Conservation (phyloP, 1,140 invertebrate genomes). For the Drosophila seguyi region DNA sequence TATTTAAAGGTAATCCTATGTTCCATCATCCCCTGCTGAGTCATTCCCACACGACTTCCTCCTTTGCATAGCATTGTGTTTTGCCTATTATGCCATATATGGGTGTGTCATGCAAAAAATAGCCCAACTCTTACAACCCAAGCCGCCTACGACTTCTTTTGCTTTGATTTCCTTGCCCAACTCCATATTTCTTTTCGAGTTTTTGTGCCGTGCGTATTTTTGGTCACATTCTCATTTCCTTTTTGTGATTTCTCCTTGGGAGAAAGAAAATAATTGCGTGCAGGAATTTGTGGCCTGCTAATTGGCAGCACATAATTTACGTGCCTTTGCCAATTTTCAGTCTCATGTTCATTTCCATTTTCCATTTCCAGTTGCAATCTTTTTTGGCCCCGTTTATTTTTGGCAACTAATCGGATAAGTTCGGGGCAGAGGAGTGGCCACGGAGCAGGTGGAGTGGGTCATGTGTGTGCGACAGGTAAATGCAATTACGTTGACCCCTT, state of each 20-base stretch:
- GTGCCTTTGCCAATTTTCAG: slow-evolving; percentile 79
- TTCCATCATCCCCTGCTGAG: background rate
- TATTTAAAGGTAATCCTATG: too few species aligned
- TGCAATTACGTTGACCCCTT: slow-evolving; percentile 62
- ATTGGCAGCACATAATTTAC: slow-evolving; percentile 83
- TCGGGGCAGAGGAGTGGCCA: background rate
- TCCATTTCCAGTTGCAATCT: slow-evolving; percentile 32
- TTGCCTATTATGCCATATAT: slow-evolving; percentile 40
- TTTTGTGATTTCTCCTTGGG: slow-evolving; percentile 28
- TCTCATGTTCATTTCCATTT: slow-evolving; percentile 59
- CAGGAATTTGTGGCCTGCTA: slow-evolving; percentile 68
- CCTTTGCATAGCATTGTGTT: slow-evolving; percentile 21
- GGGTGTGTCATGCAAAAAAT: slow-evolving; percentile 31
- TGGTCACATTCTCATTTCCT: slow-evolving; percentile 64
- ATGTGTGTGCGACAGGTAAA: slow-evolving; percentile 60
- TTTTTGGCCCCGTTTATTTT: slow-evolving; percentile 53
- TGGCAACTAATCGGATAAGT: slow-evolving; percentile 5
- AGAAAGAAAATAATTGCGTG: slow-evolving; percentile 57
- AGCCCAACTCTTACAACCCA: slow-evolving; percentile 15
- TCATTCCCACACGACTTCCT: slow-evolving; percentile 21
- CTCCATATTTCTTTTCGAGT: slow-evolving; percentile 12
- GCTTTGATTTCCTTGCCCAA: slow-evolving; percentile 35
- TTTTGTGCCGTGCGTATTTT: slow-evolving; percentile 52
- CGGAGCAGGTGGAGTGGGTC: background rate
- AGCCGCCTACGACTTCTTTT: slow-evolving; percentile 22